Percentiles rank a stretch among this genome's conserved stretches.
Conservation (phyloP, 92 coral and sea anemone species). For the Meandrina meandrites region DNA sequence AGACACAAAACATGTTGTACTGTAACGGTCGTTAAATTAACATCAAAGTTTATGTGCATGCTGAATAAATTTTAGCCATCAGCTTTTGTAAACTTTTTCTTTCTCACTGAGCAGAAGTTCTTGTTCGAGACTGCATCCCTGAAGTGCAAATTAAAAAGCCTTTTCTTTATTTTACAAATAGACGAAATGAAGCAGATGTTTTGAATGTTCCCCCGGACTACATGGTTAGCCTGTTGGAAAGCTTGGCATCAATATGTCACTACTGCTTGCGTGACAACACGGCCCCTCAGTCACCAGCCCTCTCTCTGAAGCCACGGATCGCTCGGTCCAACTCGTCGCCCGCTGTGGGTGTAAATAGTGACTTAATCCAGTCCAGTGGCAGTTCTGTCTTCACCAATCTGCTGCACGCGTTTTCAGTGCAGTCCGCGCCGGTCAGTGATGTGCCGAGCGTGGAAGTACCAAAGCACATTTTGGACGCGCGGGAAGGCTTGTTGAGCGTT, state of each 20-base stretch:
- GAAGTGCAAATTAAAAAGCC: not conserved
- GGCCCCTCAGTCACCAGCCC: conserved; percentile 86
- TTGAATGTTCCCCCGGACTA: conserved; percentile 88
- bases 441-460: conserved; percentile 78
- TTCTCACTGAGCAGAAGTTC: too few species aligned
- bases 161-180: not conserved
- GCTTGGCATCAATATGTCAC: conserved; percentile 87
- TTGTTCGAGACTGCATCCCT: not conserved
- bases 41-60: too few species aligned
- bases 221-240: conserved; percentile 79
- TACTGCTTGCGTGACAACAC: conserved; percentile 84
- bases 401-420: conserved; percentile 95
- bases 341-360: conserved; percentile 32
- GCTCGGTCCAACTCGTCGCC: conserved; percentile 70
- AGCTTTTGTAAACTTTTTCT: too few species aligned
- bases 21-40: too few species aligned
- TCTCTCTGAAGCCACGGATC: conserved; percentile 88
- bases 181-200: conserved; percentile 20
- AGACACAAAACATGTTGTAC: too few species aligned
- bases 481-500: conserved; percentile 87
- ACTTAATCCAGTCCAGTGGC: conserved; percentile 59
- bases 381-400: conserved; percentile 90
- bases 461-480: conserved; percentile 86
- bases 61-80: too few species aligned
- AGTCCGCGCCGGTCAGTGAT: conserved; percentile 71